phyloP scores from a whole-genome alignment of 1,140 invertebrate genomes.

The Papilio xuthus region DNA sequence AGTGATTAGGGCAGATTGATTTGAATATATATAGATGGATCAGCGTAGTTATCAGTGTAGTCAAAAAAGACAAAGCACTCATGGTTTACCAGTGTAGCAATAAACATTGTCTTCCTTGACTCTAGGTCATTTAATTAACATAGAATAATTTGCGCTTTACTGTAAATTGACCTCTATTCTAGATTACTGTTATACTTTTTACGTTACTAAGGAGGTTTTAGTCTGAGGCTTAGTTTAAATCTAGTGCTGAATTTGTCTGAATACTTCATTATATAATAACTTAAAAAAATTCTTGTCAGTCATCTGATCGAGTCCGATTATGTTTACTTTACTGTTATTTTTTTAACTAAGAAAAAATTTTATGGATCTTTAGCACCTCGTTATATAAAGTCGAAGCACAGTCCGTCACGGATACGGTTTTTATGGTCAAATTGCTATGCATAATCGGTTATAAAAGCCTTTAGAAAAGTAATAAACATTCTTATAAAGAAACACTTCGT shows the following conservation, averaged over 20 bases:
- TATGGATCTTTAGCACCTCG: slow-evolving; percentile 12
- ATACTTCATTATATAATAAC: too few relatives aligned
- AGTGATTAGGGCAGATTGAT: too few relatives aligned
- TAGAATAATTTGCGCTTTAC: neutral
- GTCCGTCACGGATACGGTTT: neutral
- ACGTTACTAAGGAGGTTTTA: neutral
- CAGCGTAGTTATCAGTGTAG: too few relatives aligned
- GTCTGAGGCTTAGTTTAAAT: neutral
- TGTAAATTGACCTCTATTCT: neutral
- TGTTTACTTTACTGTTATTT: neutral
- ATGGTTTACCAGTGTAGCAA: neutral
- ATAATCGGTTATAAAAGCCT: slow-evolving; percentile 10
- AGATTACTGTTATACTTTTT: neutral
- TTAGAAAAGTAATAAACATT: slow-evolving; percentile 6
- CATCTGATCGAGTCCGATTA: too few relatives aligned
- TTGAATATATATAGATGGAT: too few relatives aligned
- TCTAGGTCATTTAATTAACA: neutral
- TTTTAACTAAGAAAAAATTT: neutral
- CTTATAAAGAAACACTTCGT: neutral
- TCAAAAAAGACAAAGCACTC: too few relatives aligned
- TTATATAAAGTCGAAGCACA: neutral
- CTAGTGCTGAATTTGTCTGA: too few relatives aligned
- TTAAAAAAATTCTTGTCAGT: too few relatives aligned
- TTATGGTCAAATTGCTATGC: slow-evolving; percentile 1
- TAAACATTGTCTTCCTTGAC: neutral